phyloP scores from a whole-genome alignment of 1,140 invertebrate species.

The Ips typographus region DNA sequence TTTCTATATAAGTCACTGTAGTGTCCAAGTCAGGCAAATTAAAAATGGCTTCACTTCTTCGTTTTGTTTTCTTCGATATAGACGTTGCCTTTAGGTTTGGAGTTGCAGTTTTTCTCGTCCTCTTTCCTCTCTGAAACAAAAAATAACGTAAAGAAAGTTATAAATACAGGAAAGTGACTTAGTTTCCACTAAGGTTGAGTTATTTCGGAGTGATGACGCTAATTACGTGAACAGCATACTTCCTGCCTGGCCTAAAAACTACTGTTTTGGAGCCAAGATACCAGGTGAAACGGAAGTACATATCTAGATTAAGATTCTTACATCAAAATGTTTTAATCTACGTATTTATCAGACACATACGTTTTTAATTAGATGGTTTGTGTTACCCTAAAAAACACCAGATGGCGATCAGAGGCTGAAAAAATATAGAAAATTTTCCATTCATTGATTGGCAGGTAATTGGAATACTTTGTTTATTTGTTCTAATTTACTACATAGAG shows the following conservation, averaged over 20 bases:
- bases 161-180: constrained; percentile 25
- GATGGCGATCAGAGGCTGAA: too few relatives aligned
- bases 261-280: constrained; percentile 3
- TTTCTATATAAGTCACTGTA: too few relatives aligned
- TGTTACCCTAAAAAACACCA: too few relatives aligned
- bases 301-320: too few relatives aligned
- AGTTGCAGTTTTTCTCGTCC: constrained; percentile 44
- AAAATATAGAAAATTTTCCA: too few relatives aligned
- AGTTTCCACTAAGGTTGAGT: constrained; percentile 7
- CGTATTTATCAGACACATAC: too few relatives aligned
- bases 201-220: constrained; percentile 10
- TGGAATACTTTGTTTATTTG: too few relatives aligned
- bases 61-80: constrained; percentile 54
- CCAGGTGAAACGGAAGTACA: background rate
- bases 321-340: too few relatives aligned
- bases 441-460: too few relatives aligned
- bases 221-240: constrained; percentile 17
- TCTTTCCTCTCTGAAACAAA: constrained; percentile 48
- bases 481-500: too few relatives aligned
- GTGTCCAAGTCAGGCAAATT: too few relatives aligned
- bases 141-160: constrained; percentile 18
- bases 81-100: constrained; percentile 56
- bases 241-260: constrained; percentile 6
- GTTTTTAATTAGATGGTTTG: too few relatives aligned
- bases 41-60: constrained; percentile 12